Conservation (phyloP, 2,888 invertebrate species). For the Andrena dorsata region DNA sequence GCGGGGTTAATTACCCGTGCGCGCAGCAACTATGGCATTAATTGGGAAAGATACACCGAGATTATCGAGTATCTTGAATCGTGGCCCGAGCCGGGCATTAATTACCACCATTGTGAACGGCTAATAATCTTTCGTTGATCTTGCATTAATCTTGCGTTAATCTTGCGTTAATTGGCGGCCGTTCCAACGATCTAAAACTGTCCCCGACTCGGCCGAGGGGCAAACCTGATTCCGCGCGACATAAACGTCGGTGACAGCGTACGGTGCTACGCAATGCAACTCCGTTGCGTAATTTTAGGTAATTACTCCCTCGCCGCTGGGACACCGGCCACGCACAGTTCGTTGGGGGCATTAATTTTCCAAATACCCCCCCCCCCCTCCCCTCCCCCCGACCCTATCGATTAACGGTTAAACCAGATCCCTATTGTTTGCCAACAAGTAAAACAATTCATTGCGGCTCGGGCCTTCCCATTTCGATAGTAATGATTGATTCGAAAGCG, state of each 20-base stretch:
- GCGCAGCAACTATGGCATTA: neutral
- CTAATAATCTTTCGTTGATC: slow-evolving; percentile 65
- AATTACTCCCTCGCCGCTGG: slow-evolving; percentile 57
- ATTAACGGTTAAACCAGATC: slow-evolving; percentile 7
- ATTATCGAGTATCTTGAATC: slow-evolving; percentile 16
- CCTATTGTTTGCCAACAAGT: neutral
- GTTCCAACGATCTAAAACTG: slow-evolving; percentile 25
- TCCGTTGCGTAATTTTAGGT: slow-evolving; percentile 61
- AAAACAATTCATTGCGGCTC: slow-evolving; percentile 10
- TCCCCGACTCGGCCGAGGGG: slow-evolving; percentile 30
- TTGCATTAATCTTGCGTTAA: slow-evolving; percentile 38
- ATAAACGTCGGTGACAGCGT: slow-evolving; percentile 56
- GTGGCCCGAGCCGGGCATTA: slow-evolving; percentile 33
- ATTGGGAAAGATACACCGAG: slow-evolving; percentile 17
- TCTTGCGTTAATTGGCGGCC: slow-evolving; percentile 68
- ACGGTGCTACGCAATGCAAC: slow-evolving; percentile 16
- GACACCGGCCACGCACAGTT: slow-evolving; percentile 32
- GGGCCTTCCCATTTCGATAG: slow-evolving; percentile 1
- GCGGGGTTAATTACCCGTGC: slow-evolving; percentile 18
- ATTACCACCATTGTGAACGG: slow-evolving; percentile 52
- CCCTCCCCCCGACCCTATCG: neutral
- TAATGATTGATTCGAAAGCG: slow-evolving; percentile 3
- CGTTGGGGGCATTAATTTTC: slow-evolving; percentile 30
- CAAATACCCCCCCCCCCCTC: slow-evolving; percentile 22
- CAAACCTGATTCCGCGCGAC: slow-evolving; percentile 48